Evolutionary conservation across 2,797 vertebrate species (phyloP), one percentile per base, ranked within the genome.

Genomic region (Myripristis jacobus): DNA sequence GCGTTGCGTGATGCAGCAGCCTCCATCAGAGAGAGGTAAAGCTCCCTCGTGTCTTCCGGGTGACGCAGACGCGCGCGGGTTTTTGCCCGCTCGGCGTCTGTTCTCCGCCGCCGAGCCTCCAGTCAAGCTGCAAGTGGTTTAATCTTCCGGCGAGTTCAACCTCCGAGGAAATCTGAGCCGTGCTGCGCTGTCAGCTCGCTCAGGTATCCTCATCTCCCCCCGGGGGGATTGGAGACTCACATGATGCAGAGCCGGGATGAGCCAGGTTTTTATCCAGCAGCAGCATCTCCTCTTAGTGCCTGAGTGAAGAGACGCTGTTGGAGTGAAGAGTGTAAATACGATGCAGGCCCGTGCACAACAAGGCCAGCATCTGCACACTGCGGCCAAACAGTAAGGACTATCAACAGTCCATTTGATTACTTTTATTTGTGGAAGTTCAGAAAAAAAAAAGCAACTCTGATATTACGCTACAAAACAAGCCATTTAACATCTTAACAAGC

Each of bases 121-220:
- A 69, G 29, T 54, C 24, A 29, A 9, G 31, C 61, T 64, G 25
- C 43, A 78, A 29, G 19, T 9, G 3, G 24, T 75, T 80, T 68
- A 60, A 75, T 70, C 72, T 63, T 59, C 34, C 46, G 67, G 47
- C 66, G 2, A 51, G 52, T 82, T 79, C 19, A 47, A 51, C 63
- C 73, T 81, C n/a, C 4, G n/a, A 62, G 46, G 47, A 71, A 69
- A 71, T 60, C 41, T 19, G 41, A 85, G 56, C 68, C 13, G 29
- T 44, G 69, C 61, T 58, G 69, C 70, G 77, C 41, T 77, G 63
- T 79, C 13, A 41, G 16, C 38, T 1, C 2, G 38, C 2, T 3
- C 66, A 72, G 77, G 43, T 79, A 25, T 54, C 38, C 29, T 76
- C 3, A 1, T 22, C 59, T 51, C 69, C 41, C 19, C 29, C n/a